These are phyloP conservation scores for Scolopax rusticola DNA, from an alignment of 2,797 vertebrate species.

Conservation along the genomic window DNA sequence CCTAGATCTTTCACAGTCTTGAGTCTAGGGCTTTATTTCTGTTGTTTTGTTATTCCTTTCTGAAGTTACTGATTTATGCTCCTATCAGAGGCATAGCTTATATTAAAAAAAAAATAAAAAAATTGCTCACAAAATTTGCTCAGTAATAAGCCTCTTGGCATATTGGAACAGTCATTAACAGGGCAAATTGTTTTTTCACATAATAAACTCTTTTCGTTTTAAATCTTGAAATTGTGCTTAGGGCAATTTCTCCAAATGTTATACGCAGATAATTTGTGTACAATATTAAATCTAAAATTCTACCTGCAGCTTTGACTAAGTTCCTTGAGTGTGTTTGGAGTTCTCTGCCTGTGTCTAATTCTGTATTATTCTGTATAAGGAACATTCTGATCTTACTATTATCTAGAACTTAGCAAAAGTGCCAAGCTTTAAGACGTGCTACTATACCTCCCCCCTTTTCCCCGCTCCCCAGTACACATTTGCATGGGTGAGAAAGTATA, in stretches of 20 bases:
- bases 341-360: not conserved
- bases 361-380: not conserved
- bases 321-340: not conserved
- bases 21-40: not conserved
- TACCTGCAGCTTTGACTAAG: not conserved
- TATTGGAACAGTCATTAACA: not conserved
- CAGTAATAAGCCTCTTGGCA: not conserved
- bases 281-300: not conserved
- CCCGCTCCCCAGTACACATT: rapidly evolving
- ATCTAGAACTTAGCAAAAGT: not conserved
- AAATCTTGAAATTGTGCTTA: not conserved
- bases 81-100: not conserved
- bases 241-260: not conserved
- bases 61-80: not conserved
- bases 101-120: not conserved
- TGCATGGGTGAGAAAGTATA: not conserved
- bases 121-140: not conserved
- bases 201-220: not conserved
- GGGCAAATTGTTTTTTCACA: not conserved
- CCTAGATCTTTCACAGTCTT: not conserved
- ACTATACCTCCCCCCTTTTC: not conserved
- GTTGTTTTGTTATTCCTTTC: not conserved
- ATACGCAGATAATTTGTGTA: not conserved
- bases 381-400: not conserved
- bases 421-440: not conserved